Evolutionary conservation across 2,888 invertebrate genomes (phyloP), one percentile per base, ranked within the genome.

Genomic region (Camptogramma bilineatum): DNA sequence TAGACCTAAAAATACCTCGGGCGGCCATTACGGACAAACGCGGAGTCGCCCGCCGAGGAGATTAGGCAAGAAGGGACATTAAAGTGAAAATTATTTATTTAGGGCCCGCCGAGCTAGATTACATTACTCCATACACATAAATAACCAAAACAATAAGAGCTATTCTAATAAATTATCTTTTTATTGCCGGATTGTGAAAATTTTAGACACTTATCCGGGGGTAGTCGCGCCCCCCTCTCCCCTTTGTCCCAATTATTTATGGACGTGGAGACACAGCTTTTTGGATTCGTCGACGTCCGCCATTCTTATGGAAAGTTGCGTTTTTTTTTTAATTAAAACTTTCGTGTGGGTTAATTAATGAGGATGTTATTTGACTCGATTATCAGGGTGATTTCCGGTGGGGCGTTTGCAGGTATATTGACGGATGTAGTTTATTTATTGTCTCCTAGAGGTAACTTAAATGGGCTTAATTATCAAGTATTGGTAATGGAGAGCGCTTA

Each of bases 141-240:
- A 92, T 93, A 93, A 92, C 87, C 87, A 91, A 93, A 92, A 92
- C 92, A 93, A 92, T 93, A 93, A 93, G 91, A 91, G 92, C 90
- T 91, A 92, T 93, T 91, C 90, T 92, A 91, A 92, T 92, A 93
- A 93, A 93, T 93, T 93, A 93, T 92, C 92, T 93, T 93, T 93
- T 93, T 93, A 93, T 92, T 93, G 91, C 93, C 87, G 92, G 92
- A 92, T 93, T 93, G 93, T 93, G 92, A 93, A 93, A 93, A 93
- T 93, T 92, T 93, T 90, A 90, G 92, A 93, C 92, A 92, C 92
- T 93, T 92, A 92, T 91, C 91, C 91, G 86, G 71, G 66, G 69
- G 74, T 76, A 39, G 58, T 28, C 52, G 18, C 50, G 7, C 62
- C 65, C 58, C 51, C 65, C 57, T 21, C 56, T 47, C 61, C 62